Percentiles rank a stretch among this genome's conserved stretches.
phyloP scores from a whole-genome alignment of 1,140 invertebrate genomes.

The Bombus breviceps region DNA sequence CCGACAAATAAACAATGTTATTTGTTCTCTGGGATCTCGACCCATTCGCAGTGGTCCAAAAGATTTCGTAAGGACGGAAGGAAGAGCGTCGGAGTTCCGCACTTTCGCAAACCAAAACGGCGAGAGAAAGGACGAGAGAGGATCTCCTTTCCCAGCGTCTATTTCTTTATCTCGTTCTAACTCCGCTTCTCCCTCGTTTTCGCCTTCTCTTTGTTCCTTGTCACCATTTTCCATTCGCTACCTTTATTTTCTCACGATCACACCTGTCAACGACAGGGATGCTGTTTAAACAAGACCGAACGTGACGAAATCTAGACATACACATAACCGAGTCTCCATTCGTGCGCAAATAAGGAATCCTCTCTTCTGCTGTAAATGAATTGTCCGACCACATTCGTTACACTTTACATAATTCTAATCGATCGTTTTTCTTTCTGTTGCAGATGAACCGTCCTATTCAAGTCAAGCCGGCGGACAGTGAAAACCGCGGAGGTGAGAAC shows the following conservation, averaged over 20 bases:
- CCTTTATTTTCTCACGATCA: conserved; percentile 55
- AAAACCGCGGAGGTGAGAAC: conserved; percentile 97
- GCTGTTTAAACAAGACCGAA: conserved; percentile 63
- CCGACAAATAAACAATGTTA: conserved; percentile 80
- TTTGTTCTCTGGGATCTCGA: conserved; percentile 70
- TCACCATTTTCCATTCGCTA: conserved; percentile 9
- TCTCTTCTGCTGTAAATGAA: not conserved
- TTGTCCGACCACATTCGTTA: not conserved
- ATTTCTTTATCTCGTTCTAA: conserved; percentile 8
- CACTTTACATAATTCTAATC: not conserved
- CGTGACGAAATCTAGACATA: conserved; percentile 63
- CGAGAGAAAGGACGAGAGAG: conserved; percentile 7
- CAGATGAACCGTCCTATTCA: conserved; percentile 99
- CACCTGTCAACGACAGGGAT: conserved; percentile 75
- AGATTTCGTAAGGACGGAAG: conserved; percentile 58
- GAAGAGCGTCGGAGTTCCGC: conserved; percentile 49
- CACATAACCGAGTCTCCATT: conserved; percentile 50
- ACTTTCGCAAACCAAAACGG: conserved; percentile 56
- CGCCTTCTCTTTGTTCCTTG: conserved; percentile 13
- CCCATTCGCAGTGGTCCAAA: conserved; percentile 61
- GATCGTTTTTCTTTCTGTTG: conserved; percentile 81
- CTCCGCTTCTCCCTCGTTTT: not conserved
- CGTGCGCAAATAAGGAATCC: conserved; percentile 56
- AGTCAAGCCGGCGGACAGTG: conserved; percentile 99
- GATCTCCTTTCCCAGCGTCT: not conserved